These are phyloP conservation scores for Pachyramphus minor DNA, from an alignment of 2,113 vertebrate species.

Conservation along the genomic window DNA sequence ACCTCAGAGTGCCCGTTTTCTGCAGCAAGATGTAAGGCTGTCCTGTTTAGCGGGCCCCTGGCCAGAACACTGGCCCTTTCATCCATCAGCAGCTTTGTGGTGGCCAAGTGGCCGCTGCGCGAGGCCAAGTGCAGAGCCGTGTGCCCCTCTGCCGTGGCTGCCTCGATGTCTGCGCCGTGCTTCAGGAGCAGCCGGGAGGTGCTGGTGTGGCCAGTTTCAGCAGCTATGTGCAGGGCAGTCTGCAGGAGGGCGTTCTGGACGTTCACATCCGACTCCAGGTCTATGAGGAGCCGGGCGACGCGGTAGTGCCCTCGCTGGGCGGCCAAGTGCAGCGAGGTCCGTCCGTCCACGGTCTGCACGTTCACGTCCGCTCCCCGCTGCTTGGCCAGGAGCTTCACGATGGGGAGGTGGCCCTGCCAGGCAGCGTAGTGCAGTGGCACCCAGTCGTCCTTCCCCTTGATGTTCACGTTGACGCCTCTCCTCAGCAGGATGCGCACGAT, in stretches of 20 bases:
- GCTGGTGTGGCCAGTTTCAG: constrained; percentile 93
- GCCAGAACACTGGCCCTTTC: constrained; percentile 76
- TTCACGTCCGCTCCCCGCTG: constrained; percentile 82
- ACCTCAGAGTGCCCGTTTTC: constrained; percentile 83
- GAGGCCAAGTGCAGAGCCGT: constrained; percentile 88
- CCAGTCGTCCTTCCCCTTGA: constrained; percentile 89
- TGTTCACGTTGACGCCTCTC: constrained; percentile 77
- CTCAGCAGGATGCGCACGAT: constrained; percentile 88
- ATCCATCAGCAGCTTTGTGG: constrained; percentile 84
- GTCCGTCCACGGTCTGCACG: constrained; percentile 83
- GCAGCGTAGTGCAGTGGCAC: constrained; percentile 89
- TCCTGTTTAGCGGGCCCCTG: constrained; percentile 67
- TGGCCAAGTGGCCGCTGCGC: constrained; percentile 83
- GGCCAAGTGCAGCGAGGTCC: constrained; percentile 89
- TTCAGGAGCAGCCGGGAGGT: constrained; percentile 89
- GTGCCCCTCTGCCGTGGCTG: constrained; percentile 72
- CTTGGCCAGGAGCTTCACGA: constrained; percentile 90
- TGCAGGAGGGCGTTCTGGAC: constrained; percentile 65
- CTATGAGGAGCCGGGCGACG: constrained; percentile 89
- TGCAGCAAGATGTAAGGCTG: constrained; percentile 82
- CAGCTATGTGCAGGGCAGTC: constrained; percentile 87
- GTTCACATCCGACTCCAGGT: constrained; percentile 80
- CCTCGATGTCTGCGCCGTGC: constrained; percentile 77
- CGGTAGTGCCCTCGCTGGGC: constrained; percentile 93
- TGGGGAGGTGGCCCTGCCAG: constrained; percentile 93